Base-by-base conservation (phyloP, 2,113 vertebrate genomes). In the Limnothrissa miodon region DNA sequence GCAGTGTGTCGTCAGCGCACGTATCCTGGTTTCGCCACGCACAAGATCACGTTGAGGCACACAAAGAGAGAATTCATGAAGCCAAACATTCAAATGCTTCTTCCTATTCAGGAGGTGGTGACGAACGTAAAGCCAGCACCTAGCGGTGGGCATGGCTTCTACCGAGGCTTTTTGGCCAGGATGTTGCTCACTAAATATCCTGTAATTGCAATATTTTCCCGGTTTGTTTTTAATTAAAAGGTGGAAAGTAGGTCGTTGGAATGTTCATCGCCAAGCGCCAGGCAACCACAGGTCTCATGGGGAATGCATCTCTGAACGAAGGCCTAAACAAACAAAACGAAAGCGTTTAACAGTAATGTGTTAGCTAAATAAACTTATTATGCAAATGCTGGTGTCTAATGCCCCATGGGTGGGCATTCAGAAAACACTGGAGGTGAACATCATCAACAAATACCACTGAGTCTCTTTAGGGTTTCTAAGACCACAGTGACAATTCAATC, bases 291-390 rank as follows among this genome's bases (percentile, higher is more conserved):
- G 7, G 81, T 83, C 78, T 83, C 39, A 79, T 42, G 62, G 84
- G 56, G 80, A 45, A 39, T 59, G 33, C 29, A 78, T 29, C 53
- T 74, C 78, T 39, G 59, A 80, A 45, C 45, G 51, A 39, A 17
- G 6, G 66, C 39, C 46, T 84, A 82, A 82, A 66, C 45, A 59
- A 82, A 66, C 83, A 44, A 51, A 79, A 70, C 39, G 29, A 36
- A 42, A 83, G 56, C 33, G 23, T 79, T 85, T 82, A 78, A 66
- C 74, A 80, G 80, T 78, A 66, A 44, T 79, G 56, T 36, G 83
- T 56, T 85, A 78, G 44, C 45, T 56, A 83, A 85, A 87, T 33
- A 80, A 80, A 74, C 81, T 78, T 36, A 59, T 87, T 79, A 81
- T 56, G 78, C 79, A 70, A 56, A 36, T 29, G 11, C 13, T 29